Percentiles rank a stretch among this genome's conserved stretches.
phyloP scores from a whole-genome alignment of 2,113 vertebrate species.

The Apteryx owenii region DNA sequence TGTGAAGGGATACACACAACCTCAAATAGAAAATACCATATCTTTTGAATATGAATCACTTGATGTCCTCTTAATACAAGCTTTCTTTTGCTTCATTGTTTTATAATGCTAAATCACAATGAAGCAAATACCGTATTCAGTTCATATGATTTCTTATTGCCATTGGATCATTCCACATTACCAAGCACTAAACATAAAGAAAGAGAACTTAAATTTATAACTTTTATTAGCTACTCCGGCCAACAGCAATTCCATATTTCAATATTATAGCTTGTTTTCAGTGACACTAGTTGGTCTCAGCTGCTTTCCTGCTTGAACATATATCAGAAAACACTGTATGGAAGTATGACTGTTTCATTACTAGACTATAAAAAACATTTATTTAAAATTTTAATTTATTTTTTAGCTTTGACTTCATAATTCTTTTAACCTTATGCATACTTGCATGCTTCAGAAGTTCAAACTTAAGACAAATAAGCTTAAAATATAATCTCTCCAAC shows the following conservation, averaged over 20 bases:
- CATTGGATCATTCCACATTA: not conserved
- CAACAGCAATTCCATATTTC: slow-evolving; percentile 46
- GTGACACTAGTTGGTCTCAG: slow-evolving; percentile 1
- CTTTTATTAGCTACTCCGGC: not conserved
- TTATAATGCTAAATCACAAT: slow-evolving; percentile 9
- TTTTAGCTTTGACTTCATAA: not conserved
- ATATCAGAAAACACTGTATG: not conserved
- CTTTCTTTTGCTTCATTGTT: not conserved
- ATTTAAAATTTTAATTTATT: not conserved
- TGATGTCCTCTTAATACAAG: not conserved
- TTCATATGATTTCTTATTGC: not conserved
- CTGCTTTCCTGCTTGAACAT: slow-evolving; percentile 20
- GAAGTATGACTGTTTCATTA: not conserved
- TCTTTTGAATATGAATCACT: not conserved
- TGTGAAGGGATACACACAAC: not conserved
- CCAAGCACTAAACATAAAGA: not conserved
- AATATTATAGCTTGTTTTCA: slow-evolving; percentile 22
- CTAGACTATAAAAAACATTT: not conserved
- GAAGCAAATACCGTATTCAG: not conserved
- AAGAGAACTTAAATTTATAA: slow-evolving; percentile 30
- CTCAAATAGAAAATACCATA: not conserved
- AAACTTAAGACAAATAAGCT: not conserved
- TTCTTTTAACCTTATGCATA: not conserved
- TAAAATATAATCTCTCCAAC: not conserved
- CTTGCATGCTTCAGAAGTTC: not conserved